Percentiles rank a stretch among this genome's conserved stretches.
These are phyloP conservation scores for Apamea anceps DNA, from an alignment of 2,888 invertebrate genomes.

Conservation along the genomic window DNA sequence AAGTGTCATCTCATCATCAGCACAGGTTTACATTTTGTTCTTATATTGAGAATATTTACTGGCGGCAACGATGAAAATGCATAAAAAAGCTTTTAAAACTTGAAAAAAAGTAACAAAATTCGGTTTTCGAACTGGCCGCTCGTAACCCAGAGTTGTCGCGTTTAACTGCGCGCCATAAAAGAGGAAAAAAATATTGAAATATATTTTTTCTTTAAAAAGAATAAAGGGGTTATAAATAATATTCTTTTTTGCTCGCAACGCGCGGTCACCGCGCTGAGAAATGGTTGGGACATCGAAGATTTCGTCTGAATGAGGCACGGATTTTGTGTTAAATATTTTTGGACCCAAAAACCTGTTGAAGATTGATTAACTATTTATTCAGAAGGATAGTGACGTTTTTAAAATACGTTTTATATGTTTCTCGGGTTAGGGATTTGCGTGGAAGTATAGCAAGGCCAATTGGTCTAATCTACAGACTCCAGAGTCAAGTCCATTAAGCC, in stretches of 20 bases:
- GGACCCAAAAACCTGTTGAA: slow-evolving; percentile 31
- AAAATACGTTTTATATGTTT: neutral
- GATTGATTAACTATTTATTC: slow-evolving; percentile 23
- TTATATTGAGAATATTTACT: slow-evolving; percentile 12
- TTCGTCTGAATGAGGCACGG: slow-evolving; percentile 65
- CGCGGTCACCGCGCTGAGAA: slow-evolving; percentile 63
- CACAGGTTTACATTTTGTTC: neutral
- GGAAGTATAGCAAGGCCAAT: neutral
- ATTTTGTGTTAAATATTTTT: slow-evolving; percentile 60
- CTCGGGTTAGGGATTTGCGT: neutral
- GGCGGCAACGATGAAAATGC: slow-evolving; percentile 31
- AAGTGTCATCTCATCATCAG: neutral
- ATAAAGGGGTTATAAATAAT: slow-evolving; percentile 80
- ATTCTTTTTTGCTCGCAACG: slow-evolving; percentile 73
- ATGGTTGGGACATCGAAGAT: slow-evolving; percentile 56
- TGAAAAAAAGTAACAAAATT: slow-evolving; percentile 61
- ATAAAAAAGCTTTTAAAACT: slow-evolving; percentile 42
- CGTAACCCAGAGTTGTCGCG: slow-evolving; percentile 76
- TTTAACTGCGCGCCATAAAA: slow-evolving; percentile 80
- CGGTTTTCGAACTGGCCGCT: slow-evolving; percentile 73
- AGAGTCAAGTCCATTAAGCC: slow-evolving; percentile 5
- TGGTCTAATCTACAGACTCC: neutral
- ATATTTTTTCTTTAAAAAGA: slow-evolving; percentile 76
- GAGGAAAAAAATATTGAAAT: slow-evolving; percentile 67
- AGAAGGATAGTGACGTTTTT: neutral